These are phyloP conservation scores for Caenorhabditis inopinata DNA, from an alignment of 1,140 invertebrate genomes.

Conservation along the genomic window DNA sequence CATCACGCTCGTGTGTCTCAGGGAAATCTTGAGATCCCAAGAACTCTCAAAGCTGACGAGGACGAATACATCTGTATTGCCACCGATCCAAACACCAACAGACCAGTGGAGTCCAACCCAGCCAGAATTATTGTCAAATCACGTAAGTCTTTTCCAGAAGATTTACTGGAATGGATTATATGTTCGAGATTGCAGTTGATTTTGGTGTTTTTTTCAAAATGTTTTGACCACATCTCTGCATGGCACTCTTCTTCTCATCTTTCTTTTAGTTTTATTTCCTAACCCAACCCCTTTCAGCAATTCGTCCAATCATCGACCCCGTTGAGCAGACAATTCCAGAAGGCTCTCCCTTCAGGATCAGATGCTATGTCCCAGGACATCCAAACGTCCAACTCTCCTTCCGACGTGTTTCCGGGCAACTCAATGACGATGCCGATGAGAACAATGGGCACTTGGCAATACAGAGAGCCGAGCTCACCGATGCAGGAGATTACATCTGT, in stretches of 20 bases:
- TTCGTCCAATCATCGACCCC: slow-evolving; percentile 59
- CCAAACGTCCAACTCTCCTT: slow-evolving; percentile 40
- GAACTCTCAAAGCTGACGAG: slow-evolving; percentile 41
- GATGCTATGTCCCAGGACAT: slow-evolving; percentile 62
- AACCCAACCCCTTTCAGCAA: slow-evolving; percentile 16
- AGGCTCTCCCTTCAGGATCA: slow-evolving; percentile 55
- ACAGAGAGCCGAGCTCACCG: slow-evolving; percentile 38
- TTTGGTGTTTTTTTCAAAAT: no score
- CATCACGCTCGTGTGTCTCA: slow-evolving; percentile 36
- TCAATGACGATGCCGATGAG: slow-evolving; percentile 10
- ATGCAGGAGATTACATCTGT: slow-evolving; percentile 61
- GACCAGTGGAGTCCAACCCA: slow-evolving; percentile 53
- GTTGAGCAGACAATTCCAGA: slow-evolving; percentile 57
- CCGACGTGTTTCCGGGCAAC: slow-evolving; percentile 44
- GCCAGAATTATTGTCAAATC: slow-evolving; percentile 56
- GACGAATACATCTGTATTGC: slow-evolving; percentile 57
- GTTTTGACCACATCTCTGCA: neutral
- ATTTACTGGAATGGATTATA: no score
- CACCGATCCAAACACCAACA: slow-evolving; percentile 54
- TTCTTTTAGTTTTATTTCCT: neutral
- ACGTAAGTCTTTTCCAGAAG: slow-evolving; percentile 42
- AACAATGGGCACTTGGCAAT: slow-evolving; percentile 28
- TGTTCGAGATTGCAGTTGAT: no score
- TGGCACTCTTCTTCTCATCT: neutral
- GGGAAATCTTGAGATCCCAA: slow-evolving; percentile 46